Percentiles rank a stretch among this genome's conserved stretches.
These are phyloP conservation scores for Pseudonaja textilis DNA, from an alignment of 2,113 vertebrate species.

Conservation along the genomic window DNA sequence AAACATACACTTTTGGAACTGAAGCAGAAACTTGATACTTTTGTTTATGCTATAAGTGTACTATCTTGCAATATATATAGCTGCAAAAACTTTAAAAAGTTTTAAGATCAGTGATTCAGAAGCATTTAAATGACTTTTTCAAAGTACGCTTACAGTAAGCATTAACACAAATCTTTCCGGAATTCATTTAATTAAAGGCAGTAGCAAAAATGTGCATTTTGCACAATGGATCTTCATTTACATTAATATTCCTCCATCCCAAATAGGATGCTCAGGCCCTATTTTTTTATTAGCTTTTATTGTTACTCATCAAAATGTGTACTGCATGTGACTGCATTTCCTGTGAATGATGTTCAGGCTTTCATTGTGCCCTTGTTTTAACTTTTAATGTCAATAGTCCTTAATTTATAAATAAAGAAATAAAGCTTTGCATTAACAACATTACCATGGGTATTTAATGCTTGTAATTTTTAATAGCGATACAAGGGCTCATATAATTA, in stretches of 20 bases:
- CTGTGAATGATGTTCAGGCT: neutral
- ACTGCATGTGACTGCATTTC: neutral
- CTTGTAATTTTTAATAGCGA: neutral
- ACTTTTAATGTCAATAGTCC: neutral
- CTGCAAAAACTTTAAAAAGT: neutral
- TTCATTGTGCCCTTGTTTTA: neutral
- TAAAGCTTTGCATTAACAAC: neutral
- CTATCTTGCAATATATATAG: neutral
- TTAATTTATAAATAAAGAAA: neutral
- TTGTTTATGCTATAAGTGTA: neutral
- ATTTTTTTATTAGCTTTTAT: neutral
- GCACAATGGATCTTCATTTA: neutral
- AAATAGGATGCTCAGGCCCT: neutral
- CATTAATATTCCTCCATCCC: neutral
- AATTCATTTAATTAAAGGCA: neutral
- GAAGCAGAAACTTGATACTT: neutral
- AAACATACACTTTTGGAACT: neutral
- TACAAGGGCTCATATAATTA: neutral
- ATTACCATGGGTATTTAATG: neutral
- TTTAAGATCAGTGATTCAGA: neutral
- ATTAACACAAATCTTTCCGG: neutral
- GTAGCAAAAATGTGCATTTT: neutral
- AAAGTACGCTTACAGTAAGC: neutral
- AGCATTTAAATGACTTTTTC: neutral
- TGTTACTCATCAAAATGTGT: neutral